Evolutionary conservation across 2,113 vertebrate genomes (phyloP).

Genomic region (Catharus bicknelli): DNA sequence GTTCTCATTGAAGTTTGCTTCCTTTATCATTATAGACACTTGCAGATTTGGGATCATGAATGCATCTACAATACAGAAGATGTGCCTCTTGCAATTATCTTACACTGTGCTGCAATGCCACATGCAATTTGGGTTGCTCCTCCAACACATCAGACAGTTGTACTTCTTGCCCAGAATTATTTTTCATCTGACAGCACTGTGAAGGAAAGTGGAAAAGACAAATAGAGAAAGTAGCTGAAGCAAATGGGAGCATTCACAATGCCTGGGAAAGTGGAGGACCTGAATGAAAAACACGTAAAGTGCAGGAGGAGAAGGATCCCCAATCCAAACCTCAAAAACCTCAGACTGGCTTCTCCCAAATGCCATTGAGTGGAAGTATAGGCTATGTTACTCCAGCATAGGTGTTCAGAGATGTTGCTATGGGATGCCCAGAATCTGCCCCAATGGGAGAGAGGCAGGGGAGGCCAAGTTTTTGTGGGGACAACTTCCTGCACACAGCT

Average conservation of each 20-base stretch:
- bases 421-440: not conserved
- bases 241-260: not conserved
- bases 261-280: not conserved
- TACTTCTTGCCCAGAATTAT: constrained; percentile 4
- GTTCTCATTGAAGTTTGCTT: not conserved
- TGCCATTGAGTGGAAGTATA: accelerated
- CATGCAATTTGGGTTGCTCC: not conserved
- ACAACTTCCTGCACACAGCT: not conserved
- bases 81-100: constrained; percentile 3
- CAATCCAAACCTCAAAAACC: not conserved
- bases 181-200: not conserved
- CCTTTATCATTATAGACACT: not conserved
- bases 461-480: not conserved
- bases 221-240: not conserved
- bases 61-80: not conserved
- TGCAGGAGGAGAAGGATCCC: not conserved
- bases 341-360: not conserved
- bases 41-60: constrained; percentile 12
- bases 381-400: not conserved
- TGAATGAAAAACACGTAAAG: not conserved
- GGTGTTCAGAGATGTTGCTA: not conserved
- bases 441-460: accelerated
- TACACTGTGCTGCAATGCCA: not conserved
- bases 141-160: not conserved
- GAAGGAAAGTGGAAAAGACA: not conserved